Conservation (phyloP, 2,113 vertebrate species). For the Megaleporinus macrocephalus region DNA sequence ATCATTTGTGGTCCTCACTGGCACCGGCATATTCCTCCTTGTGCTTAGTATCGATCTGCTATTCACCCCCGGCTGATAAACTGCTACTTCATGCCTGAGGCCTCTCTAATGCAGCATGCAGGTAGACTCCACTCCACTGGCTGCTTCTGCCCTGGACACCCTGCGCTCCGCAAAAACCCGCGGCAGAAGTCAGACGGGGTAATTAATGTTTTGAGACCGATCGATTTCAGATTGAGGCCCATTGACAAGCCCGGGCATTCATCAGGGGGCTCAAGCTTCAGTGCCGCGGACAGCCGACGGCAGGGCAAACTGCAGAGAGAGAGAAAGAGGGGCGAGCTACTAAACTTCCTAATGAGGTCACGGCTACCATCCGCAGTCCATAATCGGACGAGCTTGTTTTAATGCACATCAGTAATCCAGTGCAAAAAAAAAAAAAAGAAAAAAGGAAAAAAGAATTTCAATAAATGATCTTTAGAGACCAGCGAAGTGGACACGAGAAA, state of each 20-base stretch:
- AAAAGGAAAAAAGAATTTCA: constrained; percentile 1
- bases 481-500: constrained; percentile 18
- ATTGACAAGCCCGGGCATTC: constrained; percentile 46
- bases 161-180: constrained; percentile 17
- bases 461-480: neutral
- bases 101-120: constrained; percentile 48
- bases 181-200: constrained; percentile 27
- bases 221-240: constrained; percentile 52
- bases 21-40: constrained; percentile 42
- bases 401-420: neutral
- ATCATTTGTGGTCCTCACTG: constrained; percentile 43
- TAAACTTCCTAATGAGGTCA: constrained; percentile 22
- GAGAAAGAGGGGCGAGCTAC: constrained; percentile 12
- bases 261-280: constrained; percentile 29
- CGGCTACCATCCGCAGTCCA: constrained; percentile 1
- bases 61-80: constrained; percentile 60
- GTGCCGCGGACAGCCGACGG: constrained; percentile 1
- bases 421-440: constrained; percentile 13
- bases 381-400: neutral
- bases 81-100: constrained; percentile 51
- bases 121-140: constrained; percentile 31
- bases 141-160: neutral
- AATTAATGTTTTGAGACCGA: constrained; percentile 52
- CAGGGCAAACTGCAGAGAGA: constrained; percentile 28
- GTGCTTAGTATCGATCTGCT: constrained; percentile 49